phyloP scores from a whole-genome alignment of 1,140 invertebrate genomes.

The Sweltsa coloradensis region DNA sequence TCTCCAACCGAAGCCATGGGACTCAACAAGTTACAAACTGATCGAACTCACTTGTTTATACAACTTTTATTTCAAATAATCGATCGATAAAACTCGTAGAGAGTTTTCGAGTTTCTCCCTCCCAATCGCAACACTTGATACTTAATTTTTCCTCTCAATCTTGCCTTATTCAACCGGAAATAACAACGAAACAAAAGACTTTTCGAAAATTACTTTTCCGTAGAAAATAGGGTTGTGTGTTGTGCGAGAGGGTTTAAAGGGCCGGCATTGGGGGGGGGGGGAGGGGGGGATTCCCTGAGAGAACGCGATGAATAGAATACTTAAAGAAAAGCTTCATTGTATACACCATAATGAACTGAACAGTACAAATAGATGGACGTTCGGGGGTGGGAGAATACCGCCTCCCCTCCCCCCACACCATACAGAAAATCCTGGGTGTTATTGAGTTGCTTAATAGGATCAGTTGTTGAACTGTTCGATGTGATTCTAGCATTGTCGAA shows the following conservation, averaged over 20 bases:
- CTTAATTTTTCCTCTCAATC: background rate
- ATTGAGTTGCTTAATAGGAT: conserved; percentile 19
- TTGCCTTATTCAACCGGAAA: conserved; percentile 8
- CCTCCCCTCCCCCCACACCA: conserved; percentile 5
- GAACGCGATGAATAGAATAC: conserved; percentile 12
- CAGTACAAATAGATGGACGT: conserved; percentile 12
- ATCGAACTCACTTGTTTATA: too few species aligned
- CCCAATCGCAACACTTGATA: background rate
- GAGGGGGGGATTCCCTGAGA: background rate
- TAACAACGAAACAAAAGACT: conserved; percentile 14
- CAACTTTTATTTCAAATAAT: too few species aligned
- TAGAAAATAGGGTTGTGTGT: conserved; percentile 7
- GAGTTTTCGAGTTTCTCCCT: background rate
- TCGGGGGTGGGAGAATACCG: conserved; percentile 1
- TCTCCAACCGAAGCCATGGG: too few species aligned
- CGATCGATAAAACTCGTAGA: too few species aligned
- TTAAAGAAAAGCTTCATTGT: conserved; percentile 14
- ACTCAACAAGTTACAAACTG: too few species aligned
- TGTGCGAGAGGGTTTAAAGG: conserved; percentile 6
- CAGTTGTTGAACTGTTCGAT: conserved; percentile 20
- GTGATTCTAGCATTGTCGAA: conserved; percentile 16
- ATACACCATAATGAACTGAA: conserved; percentile 13
- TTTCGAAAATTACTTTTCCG: conserved; percentile 14
- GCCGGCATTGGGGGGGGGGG: conserved; percentile 3
- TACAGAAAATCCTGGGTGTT: conserved; percentile 2